A percentile compares a stretch with the other conserved stretches of the same genome.
These are phyloP conservation scores for Excalfactoria chinensis DNA, from an alignment of 2,113 vertebrate species.

Conservation along the genomic window DNA sequence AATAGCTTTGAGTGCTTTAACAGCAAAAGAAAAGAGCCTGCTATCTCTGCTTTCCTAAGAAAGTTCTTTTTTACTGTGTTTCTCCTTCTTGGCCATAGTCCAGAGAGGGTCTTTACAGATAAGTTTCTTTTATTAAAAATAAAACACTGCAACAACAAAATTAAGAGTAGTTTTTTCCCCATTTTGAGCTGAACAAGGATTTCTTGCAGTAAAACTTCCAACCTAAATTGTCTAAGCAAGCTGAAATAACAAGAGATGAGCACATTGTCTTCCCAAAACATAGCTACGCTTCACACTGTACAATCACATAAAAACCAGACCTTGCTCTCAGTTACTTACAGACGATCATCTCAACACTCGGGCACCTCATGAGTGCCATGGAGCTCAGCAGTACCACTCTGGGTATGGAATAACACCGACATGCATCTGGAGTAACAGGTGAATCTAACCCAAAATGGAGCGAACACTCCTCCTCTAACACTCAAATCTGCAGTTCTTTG, in stretches of 20 bases:
- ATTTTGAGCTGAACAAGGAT: not conserved
- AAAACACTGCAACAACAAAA: not conserved
- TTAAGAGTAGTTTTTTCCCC: not conserved
- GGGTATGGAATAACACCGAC: not conserved
- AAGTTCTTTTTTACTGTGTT: not conserved
- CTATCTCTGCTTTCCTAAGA: not conserved
- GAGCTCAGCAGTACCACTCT: not conserved
- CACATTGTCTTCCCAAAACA: not conserved
- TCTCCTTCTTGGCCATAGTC: not conserved
- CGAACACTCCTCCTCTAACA: not conserved
- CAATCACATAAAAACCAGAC: not conserved
- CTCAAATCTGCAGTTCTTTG: not conserved
- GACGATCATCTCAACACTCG: not conserved
- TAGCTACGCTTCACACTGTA: not conserved
- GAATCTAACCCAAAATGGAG: not conserved
- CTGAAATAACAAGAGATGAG: not conserved
- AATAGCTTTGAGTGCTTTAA: not conserved
- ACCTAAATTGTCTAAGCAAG: not conserved
- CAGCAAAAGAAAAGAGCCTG: not conserved
- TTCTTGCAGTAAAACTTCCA: not conserved
- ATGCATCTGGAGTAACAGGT: not conserved
- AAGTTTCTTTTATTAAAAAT: not conserved
- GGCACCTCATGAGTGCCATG: not conserved
- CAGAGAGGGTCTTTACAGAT: not conserved
- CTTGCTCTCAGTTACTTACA: not conserved